These are phyloP conservation scores for Prunella himalayana DNA, from an alignment of 2,113 vertebrate species.

Conservation along the genomic window DNA sequence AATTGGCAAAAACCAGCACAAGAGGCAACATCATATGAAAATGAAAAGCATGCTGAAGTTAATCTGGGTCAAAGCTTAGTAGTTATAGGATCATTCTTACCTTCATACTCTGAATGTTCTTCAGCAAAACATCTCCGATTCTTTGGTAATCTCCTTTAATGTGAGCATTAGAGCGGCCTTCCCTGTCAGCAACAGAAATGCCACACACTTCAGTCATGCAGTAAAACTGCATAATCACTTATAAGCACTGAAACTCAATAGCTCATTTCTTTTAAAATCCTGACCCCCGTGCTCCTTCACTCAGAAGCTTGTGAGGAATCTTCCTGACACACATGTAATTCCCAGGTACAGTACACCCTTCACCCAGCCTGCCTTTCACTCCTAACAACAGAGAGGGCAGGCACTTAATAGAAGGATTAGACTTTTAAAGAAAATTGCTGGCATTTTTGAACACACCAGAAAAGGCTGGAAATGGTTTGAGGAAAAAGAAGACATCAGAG, in stretches of 20 bases:
- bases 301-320: accelerated
- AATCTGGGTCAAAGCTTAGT: background rate
- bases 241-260: background rate
- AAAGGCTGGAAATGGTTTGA: background rate
- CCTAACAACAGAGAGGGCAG: background rate
- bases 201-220: slow-evolving; percentile 15
- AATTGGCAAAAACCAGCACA: background rate
- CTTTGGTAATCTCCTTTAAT: slow-evolving; percentile 93
- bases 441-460: background rate
- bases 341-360: background rate
- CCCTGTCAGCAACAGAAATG: slow-evolving; percentile 76
- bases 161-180: slow-evolving; percentile 93
- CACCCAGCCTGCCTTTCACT: background rate
- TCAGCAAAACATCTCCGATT: slow-evolving; percentile 94
- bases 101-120: slow-evolving; percentile 90
- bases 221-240: background rate
- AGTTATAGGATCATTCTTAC: slow-evolving; percentile 67
- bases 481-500: background rate
- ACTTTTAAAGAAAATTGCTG: background rate
- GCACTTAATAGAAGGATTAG: background rate
- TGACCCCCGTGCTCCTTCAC: background rate
- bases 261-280: background rate
- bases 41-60: background rate
- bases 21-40: background rate
- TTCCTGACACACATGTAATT: background rate